Conservation (phyloP, 2,888 invertebrate species). For the Neoscelio sp. region DNA sequence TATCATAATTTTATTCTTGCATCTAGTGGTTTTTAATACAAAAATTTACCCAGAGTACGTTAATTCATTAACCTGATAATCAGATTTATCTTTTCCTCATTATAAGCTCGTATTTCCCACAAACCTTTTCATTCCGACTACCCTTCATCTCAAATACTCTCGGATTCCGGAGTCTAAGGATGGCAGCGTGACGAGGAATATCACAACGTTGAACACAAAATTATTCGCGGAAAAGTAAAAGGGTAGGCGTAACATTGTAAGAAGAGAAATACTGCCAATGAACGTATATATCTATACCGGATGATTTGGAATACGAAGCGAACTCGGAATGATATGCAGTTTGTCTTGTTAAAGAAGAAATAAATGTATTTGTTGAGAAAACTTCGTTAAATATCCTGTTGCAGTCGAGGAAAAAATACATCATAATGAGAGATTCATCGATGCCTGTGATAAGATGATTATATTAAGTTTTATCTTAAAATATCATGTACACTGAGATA, state of each 20-base stretch:
- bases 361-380: neutral
- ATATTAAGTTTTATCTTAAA: too few relatives aligned
- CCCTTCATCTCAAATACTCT: slow-evolving; percentile 29
- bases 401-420: neutral
- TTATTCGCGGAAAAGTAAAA: slow-evolving; percentile 9
- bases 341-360: slow-evolving; percentile 4
- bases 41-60: too few relatives aligned
- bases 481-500: too few relatives aligned
- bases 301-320: slow-evolving; percentile 1
- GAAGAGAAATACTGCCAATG: slow-evolving; percentile 14
- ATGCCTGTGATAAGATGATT: neutral
- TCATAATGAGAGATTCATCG: neutral
- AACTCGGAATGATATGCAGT: neutral
- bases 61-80: slow-evolving; percentile 46
- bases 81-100: slow-evolving; percentile 47
- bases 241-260: neutral
- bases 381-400: neutral
- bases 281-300: slow-evolving; percentile 4
- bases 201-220: slow-evolving; percentile 21
- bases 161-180: slow-evolving; percentile 7
- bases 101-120: slow-evolving; percentile 34
- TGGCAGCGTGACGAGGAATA: neutral
- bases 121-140: slow-evolving; percentile 34
- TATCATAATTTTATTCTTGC: too few relatives aligned
- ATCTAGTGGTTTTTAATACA: too few relatives aligned